Conservation (phyloP, 92 coral and sea anemone genomes). For the Palythoa caribaeorum region DNA sequence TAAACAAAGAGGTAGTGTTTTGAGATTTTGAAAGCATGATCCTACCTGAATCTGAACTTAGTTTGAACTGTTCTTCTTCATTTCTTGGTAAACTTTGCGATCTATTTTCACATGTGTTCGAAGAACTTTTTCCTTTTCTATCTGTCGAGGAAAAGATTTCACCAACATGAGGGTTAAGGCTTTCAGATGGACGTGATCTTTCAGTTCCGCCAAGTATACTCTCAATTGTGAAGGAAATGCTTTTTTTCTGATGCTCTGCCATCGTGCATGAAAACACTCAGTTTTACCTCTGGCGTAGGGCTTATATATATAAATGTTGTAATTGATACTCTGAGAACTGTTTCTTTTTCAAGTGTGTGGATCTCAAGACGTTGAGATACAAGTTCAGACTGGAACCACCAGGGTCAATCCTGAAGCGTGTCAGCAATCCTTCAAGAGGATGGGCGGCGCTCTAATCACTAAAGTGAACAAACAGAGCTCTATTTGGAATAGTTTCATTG, state of each 20-base stretch:
- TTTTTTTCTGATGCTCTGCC: constrained; percentile 25
- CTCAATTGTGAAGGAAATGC: constrained; percentile 34
- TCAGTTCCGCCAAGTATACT: constrained; percentile 29
- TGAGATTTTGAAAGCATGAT: not conserved
- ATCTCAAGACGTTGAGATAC: not conserved
- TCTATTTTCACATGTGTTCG: not conserved
- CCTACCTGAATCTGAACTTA: constrained; percentile 9
- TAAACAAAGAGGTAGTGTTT: not conserved
- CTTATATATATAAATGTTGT: not conserved
- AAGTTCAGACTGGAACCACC: not conserved
- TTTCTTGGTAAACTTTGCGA: not conserved
- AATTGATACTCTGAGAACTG: not conserved
- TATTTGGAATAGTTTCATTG: constrained; percentile 5
- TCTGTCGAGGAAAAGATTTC: not conserved
- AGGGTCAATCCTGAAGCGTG: constrained; percentile 6
- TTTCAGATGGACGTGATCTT: not conserved
- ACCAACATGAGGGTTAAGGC: not conserved
- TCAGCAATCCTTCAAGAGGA: not conserved
- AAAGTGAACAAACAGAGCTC: constrained; percentile 12
- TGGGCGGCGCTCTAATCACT: constrained; percentile 19
- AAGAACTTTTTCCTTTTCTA: not conserved
- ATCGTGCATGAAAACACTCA: not conserved
- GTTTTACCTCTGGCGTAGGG: not conserved
- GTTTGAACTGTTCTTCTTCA: not conserved
- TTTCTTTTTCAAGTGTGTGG: constrained; percentile 6